Conservation (phyloP, 1,140 invertebrate species). For the Pristionchus pacificus region DNA sequence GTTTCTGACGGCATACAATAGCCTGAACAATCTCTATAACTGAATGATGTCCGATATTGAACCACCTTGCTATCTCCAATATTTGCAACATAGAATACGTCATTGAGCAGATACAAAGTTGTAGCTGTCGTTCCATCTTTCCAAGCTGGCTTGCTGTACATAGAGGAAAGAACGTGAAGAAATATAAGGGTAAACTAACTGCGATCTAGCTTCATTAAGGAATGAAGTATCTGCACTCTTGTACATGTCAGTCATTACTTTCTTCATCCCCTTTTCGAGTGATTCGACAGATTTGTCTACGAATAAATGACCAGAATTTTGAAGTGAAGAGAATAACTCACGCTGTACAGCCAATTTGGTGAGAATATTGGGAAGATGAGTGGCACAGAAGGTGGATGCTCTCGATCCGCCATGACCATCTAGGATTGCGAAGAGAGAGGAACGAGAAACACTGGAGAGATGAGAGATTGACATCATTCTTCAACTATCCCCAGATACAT, state of each 20-base stretch:
- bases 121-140: conserved; percentile 31
- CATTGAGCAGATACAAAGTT: conserved; percentile 18
- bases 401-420: conserved; percentile 27
- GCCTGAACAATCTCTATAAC: conserved; percentile 13
- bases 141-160: conserved; percentile 26
- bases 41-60: not conserved
- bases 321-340: not conserved
- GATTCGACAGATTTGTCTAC: conserved; percentile 9
- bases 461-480: not conserved
- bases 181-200: conserved; percentile 2
- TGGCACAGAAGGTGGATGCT: conserved; percentile 17
- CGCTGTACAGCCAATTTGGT: not conserved
- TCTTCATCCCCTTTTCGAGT: conserved; percentile 26
- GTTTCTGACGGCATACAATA: conserved; percentile 11
- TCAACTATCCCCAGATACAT: conserved; percentile 4
- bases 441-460: conserved; percentile 4
- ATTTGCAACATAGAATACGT: conserved; percentile 27
- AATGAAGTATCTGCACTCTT: conserved; percentile 20
- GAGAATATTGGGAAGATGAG: conserved; percentile 9
- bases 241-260: conserved; percentile 18
- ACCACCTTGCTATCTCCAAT: conserved; percentile 24
- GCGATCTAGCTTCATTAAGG: conserved; percentile 5
- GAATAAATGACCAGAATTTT: not conserved
- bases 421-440: conserved; percentile 21
- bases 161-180: not conserved